These are phyloP conservation scores for Galerucella calmariensis DNA, from an alignment of 2,888 invertebrate genomes.

Conservation along the genomic window DNA sequence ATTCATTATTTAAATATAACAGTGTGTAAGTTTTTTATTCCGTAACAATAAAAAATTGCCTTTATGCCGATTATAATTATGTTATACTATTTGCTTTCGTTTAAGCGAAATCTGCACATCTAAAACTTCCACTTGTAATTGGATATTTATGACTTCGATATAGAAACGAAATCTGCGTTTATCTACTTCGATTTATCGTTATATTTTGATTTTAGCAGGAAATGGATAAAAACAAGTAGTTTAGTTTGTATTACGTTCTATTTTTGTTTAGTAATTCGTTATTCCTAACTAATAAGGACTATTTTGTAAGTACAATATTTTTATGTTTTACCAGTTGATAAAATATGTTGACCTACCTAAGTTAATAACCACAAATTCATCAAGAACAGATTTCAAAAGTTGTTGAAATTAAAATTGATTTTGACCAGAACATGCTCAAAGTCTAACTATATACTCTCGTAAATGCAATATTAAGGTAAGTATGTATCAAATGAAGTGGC, in stretches of 20 bases:
- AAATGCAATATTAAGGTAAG: too few species aligned
- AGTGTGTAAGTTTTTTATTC: too few species aligned
- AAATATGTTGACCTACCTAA: neutral
- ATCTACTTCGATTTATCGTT: slow-evolving; percentile 5
- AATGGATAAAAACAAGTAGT: slow-evolving; percentile 9
- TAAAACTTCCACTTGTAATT: neutral
- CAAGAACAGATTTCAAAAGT: too few species aligned
- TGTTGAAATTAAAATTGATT: too few species aligned
- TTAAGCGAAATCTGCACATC: neutral
- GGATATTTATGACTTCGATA: slow-evolving; percentile 1
- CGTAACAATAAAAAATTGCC: too few species aligned
- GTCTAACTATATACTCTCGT: too few species aligned
- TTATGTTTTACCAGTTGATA: neutral
- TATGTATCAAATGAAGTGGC: too few species aligned
- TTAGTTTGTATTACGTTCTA: neutral
- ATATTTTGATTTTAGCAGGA: slow-evolving; percentile 4
- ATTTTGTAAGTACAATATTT: neutral
- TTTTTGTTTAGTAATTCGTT: neutral
- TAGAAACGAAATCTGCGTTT: neutral
- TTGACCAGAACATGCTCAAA: too few species aligned
- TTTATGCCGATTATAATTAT: too few species aligned
- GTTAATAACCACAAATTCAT: too few species aligned
- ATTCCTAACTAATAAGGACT: neutral
- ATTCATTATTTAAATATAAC: too few species aligned
- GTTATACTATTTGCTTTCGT: neutral